phyloP scores from a whole-genome alignment of 1,140 invertebrate genomes.

The Drosophila bocki region DNA sequence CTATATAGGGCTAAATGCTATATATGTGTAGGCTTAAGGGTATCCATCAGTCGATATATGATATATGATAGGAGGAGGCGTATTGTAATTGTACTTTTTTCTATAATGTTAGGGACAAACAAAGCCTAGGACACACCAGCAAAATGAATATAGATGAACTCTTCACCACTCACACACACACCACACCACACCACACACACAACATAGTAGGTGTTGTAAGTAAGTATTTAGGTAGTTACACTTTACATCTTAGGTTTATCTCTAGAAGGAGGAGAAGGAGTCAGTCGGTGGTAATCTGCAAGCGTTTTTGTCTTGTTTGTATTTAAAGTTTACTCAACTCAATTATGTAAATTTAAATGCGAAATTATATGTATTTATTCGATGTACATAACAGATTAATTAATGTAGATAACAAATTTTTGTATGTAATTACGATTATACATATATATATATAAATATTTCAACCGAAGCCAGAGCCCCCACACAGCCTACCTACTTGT shows the following conservation, averaged over 20 bases:
- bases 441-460: conserved; percentile 35
- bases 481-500: neutral
- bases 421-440: conserved; percentile 71
- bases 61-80: conserved; percentile 6
- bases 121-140: conserved; percentile 15
- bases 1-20: conserved; percentile 18
- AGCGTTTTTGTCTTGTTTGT: conserved; percentile 81
- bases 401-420: conserved; percentile 73
- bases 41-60: conserved; percentile 9
- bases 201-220: conserved; percentile 28
- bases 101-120: conserved; percentile 27
- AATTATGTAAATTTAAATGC: conserved; percentile 73
- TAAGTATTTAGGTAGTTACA: conserved; percentile 37
- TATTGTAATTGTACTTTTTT: conserved; percentile 43
- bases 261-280: conserved; percentile 24
- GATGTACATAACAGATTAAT: conserved; percentile 70
- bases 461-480: conserved; percentile 9
- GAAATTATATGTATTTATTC: conserved; percentile 56
- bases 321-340: conserved; percentile 64
- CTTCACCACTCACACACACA: conserved; percentile 8
- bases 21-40: conserved; percentile 24
- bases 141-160: conserved; percentile 19
- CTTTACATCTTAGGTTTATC: conserved; percentile 42
- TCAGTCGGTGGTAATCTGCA: conserved; percentile 73
- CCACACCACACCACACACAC: neutral